Evolutionary conservation across 2,888 invertebrate species (phyloP), one percentile per base, ranked within the genome.

Genomic region (Acleris emargana): DNA sequence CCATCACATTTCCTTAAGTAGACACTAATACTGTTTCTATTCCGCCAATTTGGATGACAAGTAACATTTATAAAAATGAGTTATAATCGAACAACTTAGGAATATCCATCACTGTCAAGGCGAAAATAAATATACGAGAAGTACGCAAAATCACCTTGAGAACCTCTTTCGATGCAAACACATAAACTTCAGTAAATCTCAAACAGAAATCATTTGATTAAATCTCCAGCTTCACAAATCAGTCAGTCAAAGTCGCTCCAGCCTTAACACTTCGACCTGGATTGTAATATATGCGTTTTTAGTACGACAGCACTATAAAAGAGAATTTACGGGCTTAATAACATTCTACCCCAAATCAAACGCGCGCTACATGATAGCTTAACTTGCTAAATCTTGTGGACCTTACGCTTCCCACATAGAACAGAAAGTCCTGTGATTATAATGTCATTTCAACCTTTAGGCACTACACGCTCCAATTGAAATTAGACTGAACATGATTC

Each of bases 401-500:
- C 64, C 28, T 50, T 59, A 59, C 28, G 38, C 16, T 28, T 50
- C 49, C 50, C 28, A 20, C 28, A 28, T 50, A 59, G 7, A 49
- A 22, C 38, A 43, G n/a, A 18, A 42, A 53, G 20, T 58, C 20
- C 42, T 49, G 28, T 25, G 16, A 47, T 28, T 20, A 16, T 16
- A 11, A 28, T 32, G 16, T 20, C 20, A 54, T 54, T 64, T 17
- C 28, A 50, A 28, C 59, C 52, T 64, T 59, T 64, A 50, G 50
- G 17, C 54, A 54, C 43, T 50, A 32, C 54, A 45, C 45, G 17
- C 32, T 57, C 50, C 47, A 64, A 63, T 67, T 64, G 54, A 59
- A 63, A 62, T 64, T 62, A 59, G 43, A 63, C 57, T 61, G 63
- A 67, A 63, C 69, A 69, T 58, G 67, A 69, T 62, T 64, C 50